Evolutionary conservation across 2,113 vertebrate species (phyloP), one percentile per base, ranked within the genome.

Genomic region (Nannospalax galili): DNA sequence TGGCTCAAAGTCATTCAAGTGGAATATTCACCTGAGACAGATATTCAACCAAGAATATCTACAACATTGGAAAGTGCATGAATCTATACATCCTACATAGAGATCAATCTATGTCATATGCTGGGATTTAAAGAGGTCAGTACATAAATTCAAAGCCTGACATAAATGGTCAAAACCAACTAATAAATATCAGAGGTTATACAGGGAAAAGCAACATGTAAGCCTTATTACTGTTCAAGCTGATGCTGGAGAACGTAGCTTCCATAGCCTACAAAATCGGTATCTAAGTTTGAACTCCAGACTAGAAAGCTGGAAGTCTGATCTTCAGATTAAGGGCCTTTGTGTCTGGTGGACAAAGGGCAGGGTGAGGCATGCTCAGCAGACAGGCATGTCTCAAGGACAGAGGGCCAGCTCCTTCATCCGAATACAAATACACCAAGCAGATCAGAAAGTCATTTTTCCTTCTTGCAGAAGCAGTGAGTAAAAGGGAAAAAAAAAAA

Each of bases 161-260:
- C 64, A 42, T 7, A 78, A 37, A 56, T 5, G 35, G 28, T 85
- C 37, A 86, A 79, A 92, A 45, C 19, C 65, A 92, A 65, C n/a
- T 73, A 28, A 62, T 58, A 40, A 42, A 56, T 20, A 82, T 64
- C 56, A 87, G 72, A 40, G 22, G 35, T 52, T 22, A 42, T 35
- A 84, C 7, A 82, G 26, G 56, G 56, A 90, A 94, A 86, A 72
- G 17, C 60, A 95, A 82, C 79, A 81, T 5, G 12, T 69, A 58
- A 67, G 2, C 28, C 24, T 93, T 48, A 42, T 12, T 24, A 42
- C 6, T 45, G 56, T 16, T 74, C 35, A 79, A 42, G 37, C 28
- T 67, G 35, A 73, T 12, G 0, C 5, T 64, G 35, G 16, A 91
- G 45, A 88, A 64, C 12, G 42, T 28, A 19, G 28, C 72, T 88